These are phyloP conservation scores for Narcine bancroftii DNA, from an alignment of 2,113 vertebrate genomes.

Conservation along the genomic window DNA sequence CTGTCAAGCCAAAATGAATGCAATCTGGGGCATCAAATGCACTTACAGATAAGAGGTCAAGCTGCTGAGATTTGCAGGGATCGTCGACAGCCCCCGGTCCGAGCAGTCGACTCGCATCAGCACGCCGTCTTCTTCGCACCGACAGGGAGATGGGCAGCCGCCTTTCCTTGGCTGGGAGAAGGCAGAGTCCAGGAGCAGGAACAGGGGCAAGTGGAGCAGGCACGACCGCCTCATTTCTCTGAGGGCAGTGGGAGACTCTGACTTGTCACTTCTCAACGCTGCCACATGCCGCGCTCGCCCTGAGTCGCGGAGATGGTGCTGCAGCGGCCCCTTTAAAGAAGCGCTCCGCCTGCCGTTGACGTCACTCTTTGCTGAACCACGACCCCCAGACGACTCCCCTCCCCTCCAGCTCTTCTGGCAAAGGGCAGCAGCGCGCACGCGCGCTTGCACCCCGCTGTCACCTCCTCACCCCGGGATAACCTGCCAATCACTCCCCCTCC, in stretches of 20 bases:
- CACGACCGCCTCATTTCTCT: conserved; percentile 39
- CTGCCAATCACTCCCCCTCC: neutral
- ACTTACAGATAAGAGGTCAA: conserved; percentile 72
- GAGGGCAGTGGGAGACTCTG: neutral
- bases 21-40: neutral
- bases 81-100: conserved; percentile 58
- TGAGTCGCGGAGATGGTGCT: neutral
- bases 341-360: neutral
- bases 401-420: neutral
- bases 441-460: neutral
- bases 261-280: neutral
- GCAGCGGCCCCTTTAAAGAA: neutral
- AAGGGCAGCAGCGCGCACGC: neutral
- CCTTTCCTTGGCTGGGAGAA: conserved; percentile 41
- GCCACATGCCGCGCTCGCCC: neutral
- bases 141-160: conserved; percentile 59
- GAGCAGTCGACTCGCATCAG: conserved; percentile 65
- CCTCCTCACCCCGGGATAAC: neutral
- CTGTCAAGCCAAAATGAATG: neutral
- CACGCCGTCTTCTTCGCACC: conserved; percentile 62
- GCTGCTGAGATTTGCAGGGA: conserved; percentile 65
- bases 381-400: too few relatives aligned
- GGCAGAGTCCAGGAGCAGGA: conserved; percentile 36
- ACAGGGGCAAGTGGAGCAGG: neutral
- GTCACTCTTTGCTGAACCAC: too few relatives aligned